Evolutionary conservation across 2,797 vertebrate genomes (phyloP).

Genomic region (Danio albolineatus): DNA sequence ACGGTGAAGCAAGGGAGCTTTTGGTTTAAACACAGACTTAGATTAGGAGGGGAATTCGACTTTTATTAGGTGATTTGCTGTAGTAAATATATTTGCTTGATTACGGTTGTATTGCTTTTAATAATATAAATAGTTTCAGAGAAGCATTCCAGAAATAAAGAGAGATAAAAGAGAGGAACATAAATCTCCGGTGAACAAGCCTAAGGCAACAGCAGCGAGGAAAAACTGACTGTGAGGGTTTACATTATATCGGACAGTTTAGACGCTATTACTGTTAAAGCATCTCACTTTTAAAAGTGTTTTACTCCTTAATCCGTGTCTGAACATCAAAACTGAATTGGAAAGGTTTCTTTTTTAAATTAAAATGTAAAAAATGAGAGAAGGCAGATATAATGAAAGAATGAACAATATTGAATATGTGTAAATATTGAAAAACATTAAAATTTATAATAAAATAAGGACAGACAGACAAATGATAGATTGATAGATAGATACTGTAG

Average conservation of each 20-base stretch:
- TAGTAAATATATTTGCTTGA: too few species aligned
- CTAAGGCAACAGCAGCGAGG: background rate
- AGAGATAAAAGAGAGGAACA: slow-evolving; percentile 3
- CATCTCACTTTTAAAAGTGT: background rate
- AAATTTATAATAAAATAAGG: too few species aligned
- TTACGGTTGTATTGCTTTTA: background rate
- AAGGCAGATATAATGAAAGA: too few species aligned
- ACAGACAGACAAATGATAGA: too few species aligned
- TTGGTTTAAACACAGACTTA: background rate
- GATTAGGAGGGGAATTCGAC: background rate
- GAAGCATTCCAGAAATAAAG: background rate
- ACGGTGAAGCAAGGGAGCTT: background rate
- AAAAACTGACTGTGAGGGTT: too few species aligned
- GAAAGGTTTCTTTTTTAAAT: background rate
- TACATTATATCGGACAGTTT: too few species aligned
- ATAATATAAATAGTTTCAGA: background rate
- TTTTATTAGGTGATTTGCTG: background rate
- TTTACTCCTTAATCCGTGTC: background rate
- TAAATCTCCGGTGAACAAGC: background rate
- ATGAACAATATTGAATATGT: too few species aligned
- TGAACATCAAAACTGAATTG: background rate
- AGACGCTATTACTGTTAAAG: too few species aligned
- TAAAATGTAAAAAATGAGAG: too few species aligned
- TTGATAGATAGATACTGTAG: too few species aligned
- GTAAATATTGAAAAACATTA: too few species aligned